Base-by-base conservation (phyloP, 2,888 invertebrate genomes). In the Drosophila macrothrix region DNA sequence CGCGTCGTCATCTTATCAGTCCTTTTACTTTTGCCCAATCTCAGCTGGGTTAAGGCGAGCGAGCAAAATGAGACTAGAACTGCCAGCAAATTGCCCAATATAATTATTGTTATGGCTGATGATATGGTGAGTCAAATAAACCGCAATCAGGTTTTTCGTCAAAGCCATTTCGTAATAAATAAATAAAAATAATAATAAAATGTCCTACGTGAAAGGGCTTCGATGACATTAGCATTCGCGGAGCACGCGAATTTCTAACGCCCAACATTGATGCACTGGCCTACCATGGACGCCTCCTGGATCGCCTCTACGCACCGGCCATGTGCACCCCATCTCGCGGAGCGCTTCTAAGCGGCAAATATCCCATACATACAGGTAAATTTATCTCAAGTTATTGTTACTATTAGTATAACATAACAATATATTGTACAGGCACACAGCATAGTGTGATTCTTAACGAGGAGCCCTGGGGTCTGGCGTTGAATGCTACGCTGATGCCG, bases 181-280 rank as follows among this genome's bases (percentile, higher is more conserved):
- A 25, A 16, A 16, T 16, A 4, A 25, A 25, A 25, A 9, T 4
- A 31, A 56, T 28, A 29, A 14, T 3, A 25, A 46, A 22, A 46
- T 50, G 28, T 4, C 14, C 28, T 22, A 43, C 9, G n/a, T 7
- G 10, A 46, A 56, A 98, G 98, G 98, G 98, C 10, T 98, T 97
- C 96, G 97, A 98, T 91, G 98, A 98, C 92, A 96, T 98, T 9
- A 96, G 98, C 62, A 98, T 97, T 91, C 98, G 98, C 88, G 98
- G 98, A 0, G 96, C 96, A 1, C 94, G 96, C 81, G 97, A 98
- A 94, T 97, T 98, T 84, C 95, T 96, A 53, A 98, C 98, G 0
- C 98, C 98, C 0, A 98, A 98, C 91, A 96, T 98, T 67, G 98
- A 98, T 92, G 95, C 96, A 0, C 91, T 98, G 76, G 98, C 97